phyloP scores from a whole-genome alignment of 2,113 vertebrate species.

The Chunga burmeisteri region DNA sequence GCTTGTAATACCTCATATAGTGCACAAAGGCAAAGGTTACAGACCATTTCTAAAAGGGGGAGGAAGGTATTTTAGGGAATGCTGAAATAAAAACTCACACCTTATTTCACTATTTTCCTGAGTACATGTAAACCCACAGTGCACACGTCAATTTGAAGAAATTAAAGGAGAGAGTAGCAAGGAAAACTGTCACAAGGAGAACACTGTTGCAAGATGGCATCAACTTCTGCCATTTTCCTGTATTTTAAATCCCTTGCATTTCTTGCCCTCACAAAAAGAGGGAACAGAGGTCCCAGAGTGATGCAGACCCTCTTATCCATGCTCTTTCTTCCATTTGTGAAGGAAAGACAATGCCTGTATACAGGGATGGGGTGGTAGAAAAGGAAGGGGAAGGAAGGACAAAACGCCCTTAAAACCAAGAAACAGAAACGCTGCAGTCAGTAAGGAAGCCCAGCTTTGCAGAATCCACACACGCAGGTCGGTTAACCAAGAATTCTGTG shows the following conservation, averaged over 20 bases:
- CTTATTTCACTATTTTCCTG: not conserved
- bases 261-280: not conserved
- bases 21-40: not conserved
- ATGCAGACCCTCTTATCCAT: not conserved
- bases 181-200: not conserved
- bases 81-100: not conserved
- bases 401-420: not conserved
- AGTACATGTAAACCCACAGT: not conserved
- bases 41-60: not conserved
- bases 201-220: not conserved
- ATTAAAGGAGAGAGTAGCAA: not conserved
- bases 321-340: not conserved
- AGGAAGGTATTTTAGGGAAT: not conserved
- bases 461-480: not conserved
- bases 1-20: not conserved
- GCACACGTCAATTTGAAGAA: not conserved
- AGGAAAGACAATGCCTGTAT: accelerated
- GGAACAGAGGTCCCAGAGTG: not conserved
- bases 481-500: not conserved
- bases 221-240: not conserved
- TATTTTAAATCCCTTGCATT: not conserved
- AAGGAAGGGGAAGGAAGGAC: not conserved
- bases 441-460: not conserved
- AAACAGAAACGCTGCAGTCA: not conserved
- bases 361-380: not conserved